These are phyloP conservation scores for Sesamia nonagrioides DNA, from an alignment of 1,140 invertebrate species.

Conservation along the genomic window DNA sequence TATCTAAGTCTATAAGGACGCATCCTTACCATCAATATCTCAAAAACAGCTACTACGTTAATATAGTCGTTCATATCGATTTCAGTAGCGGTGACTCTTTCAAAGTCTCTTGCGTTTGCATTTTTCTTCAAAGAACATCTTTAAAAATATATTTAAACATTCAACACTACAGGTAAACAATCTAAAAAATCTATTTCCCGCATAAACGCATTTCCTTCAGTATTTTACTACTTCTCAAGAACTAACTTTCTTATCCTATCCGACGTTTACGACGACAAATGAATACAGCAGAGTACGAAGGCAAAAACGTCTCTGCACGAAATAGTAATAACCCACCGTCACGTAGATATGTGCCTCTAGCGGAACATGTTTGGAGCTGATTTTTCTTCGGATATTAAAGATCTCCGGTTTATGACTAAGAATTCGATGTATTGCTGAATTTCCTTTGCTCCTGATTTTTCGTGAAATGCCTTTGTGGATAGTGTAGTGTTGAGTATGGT, in stretches of 20 bases:
- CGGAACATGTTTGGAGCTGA: slow-evolving; percentile 44
- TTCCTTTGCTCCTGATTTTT: slow-evolving; percentile 20
- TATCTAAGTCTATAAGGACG: too few relatives aligned
- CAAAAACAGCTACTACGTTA: too few relatives aligned
- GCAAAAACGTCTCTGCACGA: slow-evolving; percentile 37
- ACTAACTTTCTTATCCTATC: slow-evolving; percentile 31
- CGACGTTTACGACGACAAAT: slow-evolving; percentile 40
- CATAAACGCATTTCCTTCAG: not conserved
- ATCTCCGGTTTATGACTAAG: slow-evolving; percentile 39
- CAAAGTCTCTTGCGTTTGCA: too few relatives aligned
- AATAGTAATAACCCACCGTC: slow-evolving; percentile 38
- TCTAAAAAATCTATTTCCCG: slow-evolving; percentile 6
- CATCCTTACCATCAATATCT: too few relatives aligned
- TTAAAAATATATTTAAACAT: not conserved
- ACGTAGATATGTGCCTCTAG: slow-evolving; percentile 30
- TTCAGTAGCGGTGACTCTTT: too few relatives aligned
- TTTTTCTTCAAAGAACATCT: too few relatives aligned
- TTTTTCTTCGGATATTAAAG: slow-evolving; percentile 46
- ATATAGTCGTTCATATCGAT: too few relatives aligned
- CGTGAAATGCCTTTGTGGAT: slow-evolving; percentile 20
- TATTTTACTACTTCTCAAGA: slow-evolving; percentile 21
- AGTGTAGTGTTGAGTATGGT: slow-evolving; percentile 35
- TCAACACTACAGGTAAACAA: not conserved
- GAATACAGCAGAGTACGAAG: slow-evolving; percentile 5
- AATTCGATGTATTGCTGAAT: slow-evolving; percentile 27